Conservation (phyloP, 2,888 invertebrate species). For the Troilus luridus region DNA sequence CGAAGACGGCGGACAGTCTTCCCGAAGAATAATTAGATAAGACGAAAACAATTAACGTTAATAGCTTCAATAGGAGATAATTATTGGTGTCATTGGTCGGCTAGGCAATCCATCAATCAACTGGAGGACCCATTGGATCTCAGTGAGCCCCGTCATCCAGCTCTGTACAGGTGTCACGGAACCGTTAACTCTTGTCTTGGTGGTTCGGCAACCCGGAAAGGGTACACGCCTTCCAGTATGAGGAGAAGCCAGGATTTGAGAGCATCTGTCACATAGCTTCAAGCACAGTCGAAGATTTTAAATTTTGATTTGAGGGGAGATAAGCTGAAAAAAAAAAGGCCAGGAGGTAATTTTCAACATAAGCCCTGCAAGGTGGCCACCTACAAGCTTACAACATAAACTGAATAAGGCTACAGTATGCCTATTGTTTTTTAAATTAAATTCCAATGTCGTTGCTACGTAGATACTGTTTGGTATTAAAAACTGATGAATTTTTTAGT, state of each 20-base stretch:
- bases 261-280: not conserved
- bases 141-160: not conserved
- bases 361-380: too few species aligned
- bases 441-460: too few species aligned
- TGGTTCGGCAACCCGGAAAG: not conserved
- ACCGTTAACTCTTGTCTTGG: not conserved
- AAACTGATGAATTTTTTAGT: too few species aligned
- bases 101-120: not conserved
- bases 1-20: not conserved
- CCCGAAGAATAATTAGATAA: not conserved
- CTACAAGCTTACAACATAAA: too few species aligned
- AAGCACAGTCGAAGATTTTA: too few species aligned
- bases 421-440: too few species aligned
- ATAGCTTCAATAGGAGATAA: constrained; percentile 32
- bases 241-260: not conserved
- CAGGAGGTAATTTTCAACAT: too few species aligned
- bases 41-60: constrained; percentile 35
- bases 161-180: not conserved
- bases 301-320: too few species aligned
- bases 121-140: not conserved
- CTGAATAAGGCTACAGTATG: too few species aligned
- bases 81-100: constrained; percentile 14
- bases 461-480: too few species aligned
- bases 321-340: too few species aligned
- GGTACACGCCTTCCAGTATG: not conserved